Base-by-base conservation (phyloP, 1,140 invertebrate species). In the Vanessa tameamea region DNA sequence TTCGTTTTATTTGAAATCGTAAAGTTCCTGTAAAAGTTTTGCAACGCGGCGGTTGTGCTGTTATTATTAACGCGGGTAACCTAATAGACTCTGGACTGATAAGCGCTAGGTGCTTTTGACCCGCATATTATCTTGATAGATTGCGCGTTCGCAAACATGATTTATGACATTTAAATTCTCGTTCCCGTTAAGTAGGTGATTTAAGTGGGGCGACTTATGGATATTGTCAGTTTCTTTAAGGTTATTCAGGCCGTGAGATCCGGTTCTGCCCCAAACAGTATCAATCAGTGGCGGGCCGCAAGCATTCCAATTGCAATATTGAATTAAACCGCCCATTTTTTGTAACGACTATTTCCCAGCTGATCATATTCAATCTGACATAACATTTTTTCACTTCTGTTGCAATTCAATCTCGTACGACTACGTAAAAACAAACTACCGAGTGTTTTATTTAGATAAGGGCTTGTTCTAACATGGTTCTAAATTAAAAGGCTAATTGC, bases 181-280 rank as follows among this genome's bases (percentile, higher is more conserved):
- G 76, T 50, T 74, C 72, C 68, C 57, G 14, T 61, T 78, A 77
- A 76, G 67, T 81, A 75, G 63, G 72, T 79, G 75, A 80, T 75
- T 69, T 86, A 80, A 73, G 81, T 83, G 80, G 77, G 74, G 72
- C 76, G 75, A 63, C 64, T 80, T 85, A 67, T 71, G 68, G 37
- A 59, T 66, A 87, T 87, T 84, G 81, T 57, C 53, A 84, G 78
- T 84, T 85, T 85, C 81, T 88, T 82, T 82, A 84, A 87, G 81
- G 82, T 80, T 79, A 90, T 87, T 86, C 79, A 86, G 87, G 83
- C 71, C 85, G 79, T 66, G 76, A 82, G 81, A 87, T 89, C 88
- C 88, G 85, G 88, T 89, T 87, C 70, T 79, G 81, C 75, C 82
- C 84, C 76, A 87, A 88, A 84, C 84, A 78, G 69, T 71, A 76